Base-by-base conservation (phyloP, 2,888 invertebrate species). In the Rhaphigaster nebulosa region DNA sequence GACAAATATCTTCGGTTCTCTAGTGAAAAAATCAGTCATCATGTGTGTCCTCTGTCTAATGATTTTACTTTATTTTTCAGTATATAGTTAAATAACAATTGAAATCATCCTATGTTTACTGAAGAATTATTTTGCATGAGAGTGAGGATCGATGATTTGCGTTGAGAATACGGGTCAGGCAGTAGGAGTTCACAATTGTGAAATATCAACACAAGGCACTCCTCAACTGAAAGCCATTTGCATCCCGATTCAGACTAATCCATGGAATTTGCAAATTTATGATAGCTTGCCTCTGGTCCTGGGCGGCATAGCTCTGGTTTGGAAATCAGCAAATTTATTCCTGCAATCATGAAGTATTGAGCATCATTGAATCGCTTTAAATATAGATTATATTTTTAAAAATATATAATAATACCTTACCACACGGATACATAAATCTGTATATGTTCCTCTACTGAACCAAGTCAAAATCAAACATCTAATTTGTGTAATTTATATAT, bases 241-340 rank as follows among this genome's bases (percentile, higher is more conserved):
- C 70, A 70, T 70, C 70, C 70, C 34, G 18, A 70, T 70, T 70
- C 70, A 70, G 70, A 34, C 70, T 70, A 70, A 70, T 70, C 70
- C 34, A 70, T 70, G 34, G 18, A 38, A 70, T 70, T 70, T 70
- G 70, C 70, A 70, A 70, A 70, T 70, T 70, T 70, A 70, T 70
- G 34, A 34, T 70, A 38, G 20, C 34, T 70, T 20, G 3, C 70
- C 70, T 70, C 29, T 6, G 34, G 4, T 34, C 70, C 34, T 34
- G 18, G 18, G 70, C 15, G 65, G 65, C 60, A 12, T 26, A 65
- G 29, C 18, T 70, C 70, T 65, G n/a, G 20, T 34, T 70, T 20
- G 6, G 34, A 70, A 70, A 70, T 34, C 34, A 5, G 20, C 34
- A 6, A 70, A 70, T 38, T 34, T 38, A 38, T 70, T 34, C 70